Percentiles rank a stretch among this genome's conserved stretches.
These are phyloP conservation scores for Lapara coniferarum DNA, from an alignment of 2,888 invertebrate genomes.

Conservation along the genomic window DNA sequence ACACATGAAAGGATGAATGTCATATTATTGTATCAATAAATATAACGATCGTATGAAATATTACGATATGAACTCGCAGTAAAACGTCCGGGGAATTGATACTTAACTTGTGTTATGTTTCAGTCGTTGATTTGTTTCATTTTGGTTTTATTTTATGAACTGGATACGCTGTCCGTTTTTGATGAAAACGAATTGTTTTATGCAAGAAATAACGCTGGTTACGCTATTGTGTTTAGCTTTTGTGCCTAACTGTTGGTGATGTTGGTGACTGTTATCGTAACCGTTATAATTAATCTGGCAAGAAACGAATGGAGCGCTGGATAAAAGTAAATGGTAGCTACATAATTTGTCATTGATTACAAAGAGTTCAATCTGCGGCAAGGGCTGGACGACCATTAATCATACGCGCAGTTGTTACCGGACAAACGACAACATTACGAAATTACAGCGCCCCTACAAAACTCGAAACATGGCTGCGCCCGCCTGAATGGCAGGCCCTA, in stretches of 20 bases:
- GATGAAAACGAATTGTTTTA: conserved; percentile 18
- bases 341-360: conserved; percentile 75
- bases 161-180: background rate
- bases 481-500: conserved; percentile 73
- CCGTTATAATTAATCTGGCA: conserved; percentile 48
- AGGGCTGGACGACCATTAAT: conserved; percentile 65
- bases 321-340: conserved; percentile 67
- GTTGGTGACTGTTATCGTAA: conserved; percentile 39
- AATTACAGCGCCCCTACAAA: conserved; percentile 64
- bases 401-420: conserved; percentile 65
- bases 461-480: conserved; percentile 60
- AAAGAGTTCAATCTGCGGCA: conserved; percentile 68
- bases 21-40: conserved; percentile 25
- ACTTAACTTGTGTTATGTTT: background rate
- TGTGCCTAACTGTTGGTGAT: conserved; percentile 10
- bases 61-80: background rate
- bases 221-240: conserved; percentile 19
- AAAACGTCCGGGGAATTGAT: background rate
- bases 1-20: conserved; percentile 38
- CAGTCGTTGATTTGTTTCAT: background rate
- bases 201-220: conserved; percentile 10
- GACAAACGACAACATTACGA: conserved; percentile 72
- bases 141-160: background rate
- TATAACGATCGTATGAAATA: background rate
- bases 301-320: conserved; percentile 46